Percentiles rank a stretch among this genome's conserved stretches.
phyloP scores from a whole-genome alignment of 2,113 vertebrate species.

The Garra rufa region DNA sequence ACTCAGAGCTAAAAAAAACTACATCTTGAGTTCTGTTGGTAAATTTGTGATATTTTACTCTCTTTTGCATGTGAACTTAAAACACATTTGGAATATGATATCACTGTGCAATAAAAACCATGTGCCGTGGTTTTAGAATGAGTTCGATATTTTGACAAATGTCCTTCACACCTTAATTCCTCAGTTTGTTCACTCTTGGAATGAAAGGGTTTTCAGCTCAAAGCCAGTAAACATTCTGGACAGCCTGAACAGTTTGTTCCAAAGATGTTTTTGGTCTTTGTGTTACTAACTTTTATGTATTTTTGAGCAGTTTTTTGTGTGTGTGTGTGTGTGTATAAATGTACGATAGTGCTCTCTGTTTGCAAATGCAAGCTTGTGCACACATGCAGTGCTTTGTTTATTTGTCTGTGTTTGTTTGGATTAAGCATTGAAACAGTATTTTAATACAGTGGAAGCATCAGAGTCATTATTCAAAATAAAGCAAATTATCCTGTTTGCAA shows the following conservation, averaged over 20 bases:
- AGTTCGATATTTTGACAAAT: neutral
- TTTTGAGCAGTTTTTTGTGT: neutral
- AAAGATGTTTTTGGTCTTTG: neutral
- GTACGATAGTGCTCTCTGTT: neutral
- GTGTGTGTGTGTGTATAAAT: no score
- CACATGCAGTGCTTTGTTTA: neutral
- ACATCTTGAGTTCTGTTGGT: neutral
- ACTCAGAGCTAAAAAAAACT: neutral
- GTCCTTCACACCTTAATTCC: neutral
- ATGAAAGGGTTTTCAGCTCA: neutral
- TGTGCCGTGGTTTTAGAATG: neutral
- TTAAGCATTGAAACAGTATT: neutral
- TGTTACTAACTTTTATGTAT: neutral
- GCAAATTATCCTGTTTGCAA: neutral
- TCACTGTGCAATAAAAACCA: neutral
- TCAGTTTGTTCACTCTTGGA: neutral
- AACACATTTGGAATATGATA: neutral
- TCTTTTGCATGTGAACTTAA: neutral
- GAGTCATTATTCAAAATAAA: neutral
- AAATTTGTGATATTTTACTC: neutral
- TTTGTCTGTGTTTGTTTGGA: neutral
- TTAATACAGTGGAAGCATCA: neutral
- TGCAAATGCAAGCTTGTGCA: neutral
- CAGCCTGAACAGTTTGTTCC: conserved; percentile 16
- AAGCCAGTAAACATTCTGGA: neutral